Conservation (phyloP, 2,888 invertebrate species). For the Drosophila atripex region DNA sequence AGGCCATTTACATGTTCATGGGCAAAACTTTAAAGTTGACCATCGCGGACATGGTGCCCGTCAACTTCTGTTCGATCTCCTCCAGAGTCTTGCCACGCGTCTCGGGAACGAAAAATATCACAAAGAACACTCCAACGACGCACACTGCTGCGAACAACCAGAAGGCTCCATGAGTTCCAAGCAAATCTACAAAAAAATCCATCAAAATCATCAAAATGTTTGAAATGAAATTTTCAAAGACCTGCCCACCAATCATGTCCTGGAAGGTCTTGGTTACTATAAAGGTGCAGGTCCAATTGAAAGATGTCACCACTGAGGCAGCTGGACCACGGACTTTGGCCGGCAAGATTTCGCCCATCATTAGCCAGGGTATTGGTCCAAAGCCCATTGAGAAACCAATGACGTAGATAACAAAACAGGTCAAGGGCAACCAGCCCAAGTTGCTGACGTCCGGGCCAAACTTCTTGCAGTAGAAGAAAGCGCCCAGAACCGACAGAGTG, state of each 20-base stretch:
- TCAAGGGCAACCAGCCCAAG: constrained; percentile 91
- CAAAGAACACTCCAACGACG: constrained; percentile 90
- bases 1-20: too few relatives aligned
- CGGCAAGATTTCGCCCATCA: constrained; percentile 96
- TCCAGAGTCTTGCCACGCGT: constrained; percentile 96
- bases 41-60: constrained; percentile 89
- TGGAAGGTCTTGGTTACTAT: constrained; percentile 94
- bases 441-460: constrained; percentile 85
- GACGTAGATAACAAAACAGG: constrained; percentile 92
- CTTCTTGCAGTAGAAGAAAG: constrained; percentile 90
- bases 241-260: constrained; percentile 85
- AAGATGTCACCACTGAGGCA: constrained; percentile 93
- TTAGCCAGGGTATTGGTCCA: constrained; percentile 94
- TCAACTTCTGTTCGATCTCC: constrained; percentile 93
- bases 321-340: constrained; percentile 94
- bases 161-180: constrained; percentile 90
- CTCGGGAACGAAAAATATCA: constrained; percentile 94
- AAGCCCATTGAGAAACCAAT: constrained; percentile 94
- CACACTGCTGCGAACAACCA: constrained; percentile 92
- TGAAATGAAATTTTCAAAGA: not conserved
- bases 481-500: constrained; percentile 89
- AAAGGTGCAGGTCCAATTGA: constrained; percentile 96
- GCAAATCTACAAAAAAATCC: constrained; percentile 81
- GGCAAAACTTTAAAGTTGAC: constrained; percentile 85
- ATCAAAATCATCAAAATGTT: not conserved